Evolutionary conservation across 23 tunicate species (phyloP).

Genomic region (Oikopleura vanhoeffeni): DNA sequence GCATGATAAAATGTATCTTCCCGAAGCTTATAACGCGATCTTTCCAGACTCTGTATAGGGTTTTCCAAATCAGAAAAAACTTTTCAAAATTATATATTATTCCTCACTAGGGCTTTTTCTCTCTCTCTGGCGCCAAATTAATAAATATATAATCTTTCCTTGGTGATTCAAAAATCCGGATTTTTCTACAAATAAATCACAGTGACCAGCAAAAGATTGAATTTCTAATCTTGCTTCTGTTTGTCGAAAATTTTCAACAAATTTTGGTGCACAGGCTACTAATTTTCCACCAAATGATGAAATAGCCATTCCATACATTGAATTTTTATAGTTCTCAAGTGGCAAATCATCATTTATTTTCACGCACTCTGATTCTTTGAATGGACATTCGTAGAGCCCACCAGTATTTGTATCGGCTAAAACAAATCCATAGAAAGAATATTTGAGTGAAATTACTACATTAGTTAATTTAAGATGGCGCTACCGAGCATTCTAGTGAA

Average conservation of each 20-base stretch:
- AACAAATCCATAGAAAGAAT: no score
- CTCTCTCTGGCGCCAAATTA: no score
- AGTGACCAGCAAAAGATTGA: neutral
- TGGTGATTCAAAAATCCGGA: no score
- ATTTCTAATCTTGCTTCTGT: neutral
- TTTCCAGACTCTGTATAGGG: no score
- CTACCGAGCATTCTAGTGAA: neutral
- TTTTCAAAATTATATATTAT: no score
- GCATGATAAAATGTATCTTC: neutral
- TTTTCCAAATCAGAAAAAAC: no score
- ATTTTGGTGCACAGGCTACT: constrained; percentile 8
- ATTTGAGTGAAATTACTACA: no score
- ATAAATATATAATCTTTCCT: no score
- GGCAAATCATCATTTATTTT: neutral
- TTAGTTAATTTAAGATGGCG: no score
- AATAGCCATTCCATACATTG: neutral
- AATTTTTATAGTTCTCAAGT: neutral
- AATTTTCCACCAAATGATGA: neutral
- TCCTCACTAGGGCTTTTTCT: no score
- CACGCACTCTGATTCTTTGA: neutral
- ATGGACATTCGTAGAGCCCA: neutral
- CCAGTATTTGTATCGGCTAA: no score
- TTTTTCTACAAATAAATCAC: neutral
- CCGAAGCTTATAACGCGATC: neutral
- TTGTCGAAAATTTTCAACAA: neutral